A percentile compares a stretch with the other conserved stretches of the same genome.
These are phyloP conservation scores for Stenchaetothrips biformis DNA, from an alignment of 2,888 invertebrate species.

Conservation along the genomic window DNA sequence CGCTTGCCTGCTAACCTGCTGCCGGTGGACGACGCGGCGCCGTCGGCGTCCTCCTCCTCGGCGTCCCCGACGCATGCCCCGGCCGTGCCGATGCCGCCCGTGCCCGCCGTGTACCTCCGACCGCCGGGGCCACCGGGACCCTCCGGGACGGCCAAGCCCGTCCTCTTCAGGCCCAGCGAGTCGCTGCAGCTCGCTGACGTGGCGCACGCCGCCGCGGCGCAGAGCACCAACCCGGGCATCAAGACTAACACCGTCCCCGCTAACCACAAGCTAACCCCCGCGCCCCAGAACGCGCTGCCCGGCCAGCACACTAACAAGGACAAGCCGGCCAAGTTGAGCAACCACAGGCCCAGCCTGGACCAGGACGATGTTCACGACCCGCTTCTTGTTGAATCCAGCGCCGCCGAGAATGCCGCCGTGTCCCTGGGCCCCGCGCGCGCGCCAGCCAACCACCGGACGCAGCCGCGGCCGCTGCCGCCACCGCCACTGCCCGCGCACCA, in stretches of 20 bases:
- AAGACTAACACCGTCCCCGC: neutral
- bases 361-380: neutral
- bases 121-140: neutral
- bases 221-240: constrained; percentile 6
- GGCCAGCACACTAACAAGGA: neutral
- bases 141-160: neutral
- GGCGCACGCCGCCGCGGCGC: neutral
- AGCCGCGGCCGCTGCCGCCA: neutral
- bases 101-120: constrained; percentile 3
- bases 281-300: neutral
- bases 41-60: constrained; percentile 4
- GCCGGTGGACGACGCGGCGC: constrained; percentile 1
- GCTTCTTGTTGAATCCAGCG: neutral
- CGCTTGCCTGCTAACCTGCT: constrained; percentile 4
- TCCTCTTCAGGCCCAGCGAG: neutral
- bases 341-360: neutral
- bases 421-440: constrained; percentile 1
- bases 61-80: neutral
- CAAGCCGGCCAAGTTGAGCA: too few relatives aligned
- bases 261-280: constrained; percentile 16
- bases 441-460: neutral
- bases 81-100: neutral
- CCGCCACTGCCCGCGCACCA: neutral
- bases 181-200: neutral
- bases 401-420: neutral